phyloP scores from a whole-genome alignment of 2,113 vertebrate species.

The Noturus placidus region DNA sequence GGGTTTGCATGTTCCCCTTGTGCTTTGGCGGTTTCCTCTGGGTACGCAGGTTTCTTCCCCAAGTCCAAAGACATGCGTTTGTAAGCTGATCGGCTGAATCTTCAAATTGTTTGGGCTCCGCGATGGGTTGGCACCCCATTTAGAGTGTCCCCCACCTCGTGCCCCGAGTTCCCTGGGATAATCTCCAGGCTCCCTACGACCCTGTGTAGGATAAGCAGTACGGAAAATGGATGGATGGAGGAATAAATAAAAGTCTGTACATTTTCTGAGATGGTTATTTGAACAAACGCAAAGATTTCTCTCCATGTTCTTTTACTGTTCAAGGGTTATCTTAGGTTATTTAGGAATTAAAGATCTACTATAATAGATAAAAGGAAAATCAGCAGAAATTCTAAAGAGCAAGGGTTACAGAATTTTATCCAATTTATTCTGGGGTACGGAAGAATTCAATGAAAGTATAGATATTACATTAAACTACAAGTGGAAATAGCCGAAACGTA shows the following conservation, averaged over 20 bases:
- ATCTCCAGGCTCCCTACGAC: no score
- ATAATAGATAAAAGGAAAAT: not conserved
- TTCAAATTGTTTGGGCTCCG: no score
- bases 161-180: no score
- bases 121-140: no score
- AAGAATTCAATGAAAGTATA: not conserved
- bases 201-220: no score
- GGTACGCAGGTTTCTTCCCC: no score
- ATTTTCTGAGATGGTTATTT: not conserved
- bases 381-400: not conserved
- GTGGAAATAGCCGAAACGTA: not conserved
- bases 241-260: not conserved
- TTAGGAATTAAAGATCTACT: not conserved
- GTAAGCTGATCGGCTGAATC: no score
- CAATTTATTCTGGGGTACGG: not conserved
- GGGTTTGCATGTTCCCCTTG: no score
- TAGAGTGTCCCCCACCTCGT: no score
- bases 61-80: no score
- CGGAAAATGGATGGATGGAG: no score
- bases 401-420: not conserved
- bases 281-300: not conserved
- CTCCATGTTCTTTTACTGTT: not conserved
- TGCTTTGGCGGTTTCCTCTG: no score
- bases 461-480: not conserved
- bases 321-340: not conserved